These are phyloP conservation scores for Lacerta viridis DNA, from an alignment of 2,797 vertebrate species.

Conservation along the genomic window DNA sequence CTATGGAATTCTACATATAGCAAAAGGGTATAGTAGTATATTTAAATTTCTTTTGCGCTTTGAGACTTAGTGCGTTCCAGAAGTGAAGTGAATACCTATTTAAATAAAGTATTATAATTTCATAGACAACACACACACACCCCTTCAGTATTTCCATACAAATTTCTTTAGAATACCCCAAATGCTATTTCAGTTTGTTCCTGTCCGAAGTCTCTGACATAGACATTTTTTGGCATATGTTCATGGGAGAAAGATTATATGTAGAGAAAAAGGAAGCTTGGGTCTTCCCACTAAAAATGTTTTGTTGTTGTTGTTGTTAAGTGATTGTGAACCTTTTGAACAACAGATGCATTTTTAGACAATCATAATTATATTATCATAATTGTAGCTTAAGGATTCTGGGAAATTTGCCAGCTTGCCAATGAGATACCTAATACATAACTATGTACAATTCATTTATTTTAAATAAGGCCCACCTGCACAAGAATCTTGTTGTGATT, in stretches of 20 bases:
- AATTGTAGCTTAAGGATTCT: constrained; percentile 44
- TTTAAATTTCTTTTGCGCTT: neutral
- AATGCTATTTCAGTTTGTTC: constrained; percentile 9
- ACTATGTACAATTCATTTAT: constrained; percentile 40
- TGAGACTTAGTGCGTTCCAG: neutral
- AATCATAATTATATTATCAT: constrained; percentile 39
- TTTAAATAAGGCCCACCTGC: constrained; percentile 41
- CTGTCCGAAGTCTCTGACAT: constrained; percentile 23
- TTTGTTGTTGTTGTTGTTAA: constrained; percentile 14
- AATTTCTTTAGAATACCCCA: neutral
- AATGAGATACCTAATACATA: constrained; percentile 42
- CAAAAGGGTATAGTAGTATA: neutral
- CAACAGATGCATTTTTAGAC: constrained; percentile 43
- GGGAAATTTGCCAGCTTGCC: constrained; percentile 58
- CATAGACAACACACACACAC: no score
- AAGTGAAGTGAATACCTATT: neutral
- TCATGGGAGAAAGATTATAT: constrained; percentile 38
- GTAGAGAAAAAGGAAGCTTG: constrained; percentile 45
- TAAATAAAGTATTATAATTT: neutral
- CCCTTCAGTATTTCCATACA: neutral
- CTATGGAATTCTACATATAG: neutral
- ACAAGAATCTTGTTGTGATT: neutral
- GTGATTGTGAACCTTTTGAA: constrained; percentile 47
- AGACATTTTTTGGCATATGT: constrained; percentile 32
- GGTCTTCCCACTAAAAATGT: constrained; percentile 26